Evolutionary conservation across 1,140 invertebrate species (phyloP), one percentile per base, ranked within the genome.

Genomic region (Leguminivora glycinivorella): DNA sequence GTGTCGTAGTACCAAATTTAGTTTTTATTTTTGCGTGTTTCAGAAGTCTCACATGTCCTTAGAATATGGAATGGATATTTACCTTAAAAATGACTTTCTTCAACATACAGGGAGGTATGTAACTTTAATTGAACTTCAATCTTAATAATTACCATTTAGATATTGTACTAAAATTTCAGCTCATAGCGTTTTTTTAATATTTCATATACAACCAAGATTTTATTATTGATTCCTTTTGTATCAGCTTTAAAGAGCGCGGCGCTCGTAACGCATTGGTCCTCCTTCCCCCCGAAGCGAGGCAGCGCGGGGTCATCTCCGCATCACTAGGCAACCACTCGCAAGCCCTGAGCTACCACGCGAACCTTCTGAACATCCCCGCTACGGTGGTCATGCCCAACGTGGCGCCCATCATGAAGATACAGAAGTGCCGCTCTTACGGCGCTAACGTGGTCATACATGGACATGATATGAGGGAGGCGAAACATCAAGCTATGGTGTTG

Each of bases 351-450:
- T 99, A 98, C 84, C 98, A 99, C 84, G 98, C 97, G 1, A 92
- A 95, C 74, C 92, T 94, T 70, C 92, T 99, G 0, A 93, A 94
- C 5, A 96, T 99, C 56, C 95, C 96, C 0, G 95, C 98, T 0
- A 98, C 97, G 0, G 98, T 99, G 1, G 96, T 99, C 0, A 99
- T 99, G 98, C 98, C 98, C 0, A 94, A 95, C 12, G 94, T 96
- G 1, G 97, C 97, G 0, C 96, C 97, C 0, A 96, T 99, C 52
- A 98, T 98, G 97, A 99, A 99, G 92, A 95, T 99, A 56, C 94
- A 97, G 74, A 95, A 95, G 67, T 99, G 98, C 84, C 93, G 94
- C 60, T 95, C 95, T 69, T 97, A 95, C 82, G 96, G 96, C 14
- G 98, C 98, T 0, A 95, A 94, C 47, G 96, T 99, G 10, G 94